Evolutionary conservation across 2,797 vertebrate species (phyloP).

Genomic region (Cossypha caffra): DNA sequence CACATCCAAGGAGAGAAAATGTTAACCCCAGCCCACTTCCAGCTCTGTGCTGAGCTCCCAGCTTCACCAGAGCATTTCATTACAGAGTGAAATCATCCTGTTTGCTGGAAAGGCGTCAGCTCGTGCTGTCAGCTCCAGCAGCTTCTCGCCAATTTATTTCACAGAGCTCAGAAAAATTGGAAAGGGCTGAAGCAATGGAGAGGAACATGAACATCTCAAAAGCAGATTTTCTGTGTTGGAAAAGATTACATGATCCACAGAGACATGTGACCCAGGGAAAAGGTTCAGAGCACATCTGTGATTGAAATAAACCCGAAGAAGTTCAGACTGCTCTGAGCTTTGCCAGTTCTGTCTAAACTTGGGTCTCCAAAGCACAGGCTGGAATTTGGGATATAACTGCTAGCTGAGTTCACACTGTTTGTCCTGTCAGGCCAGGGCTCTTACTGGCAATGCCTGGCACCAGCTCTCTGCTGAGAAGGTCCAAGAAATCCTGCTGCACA

Average conservation of each 20-base stretch:
- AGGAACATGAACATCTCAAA: background rate
- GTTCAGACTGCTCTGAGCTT: background rate
- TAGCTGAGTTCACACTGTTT: background rate
- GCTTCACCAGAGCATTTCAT: background rate
- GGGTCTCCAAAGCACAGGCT: background rate
- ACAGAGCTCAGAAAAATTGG: constrained; percentile 7
- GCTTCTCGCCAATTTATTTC: constrained; percentile 30
- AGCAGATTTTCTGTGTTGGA: constrained; percentile 38
- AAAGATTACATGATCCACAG: constrained; percentile 19
- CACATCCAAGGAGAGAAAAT: background rate
- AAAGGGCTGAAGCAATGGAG: background rate
- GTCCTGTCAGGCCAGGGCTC: background rate
- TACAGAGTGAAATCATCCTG: background rate
- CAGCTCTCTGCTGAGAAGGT: background rate
- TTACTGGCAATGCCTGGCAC: background rate
- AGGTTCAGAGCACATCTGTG: constrained; percentile 41
- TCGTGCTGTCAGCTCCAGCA: background rate
- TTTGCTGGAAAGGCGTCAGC: background rate
- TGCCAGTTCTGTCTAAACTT: constrained; percentile 10
- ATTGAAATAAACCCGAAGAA: background rate
- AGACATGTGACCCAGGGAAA: background rate
- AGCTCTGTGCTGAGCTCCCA: background rate
- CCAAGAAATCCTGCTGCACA: background rate
- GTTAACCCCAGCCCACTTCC: background rate
- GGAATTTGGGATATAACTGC: background rate